Evolutionary conservation across 1,140 invertebrate genomes (phyloP), one percentile per base, ranked within the genome.

Genomic region (Philotrypesis tridentata): DNA sequence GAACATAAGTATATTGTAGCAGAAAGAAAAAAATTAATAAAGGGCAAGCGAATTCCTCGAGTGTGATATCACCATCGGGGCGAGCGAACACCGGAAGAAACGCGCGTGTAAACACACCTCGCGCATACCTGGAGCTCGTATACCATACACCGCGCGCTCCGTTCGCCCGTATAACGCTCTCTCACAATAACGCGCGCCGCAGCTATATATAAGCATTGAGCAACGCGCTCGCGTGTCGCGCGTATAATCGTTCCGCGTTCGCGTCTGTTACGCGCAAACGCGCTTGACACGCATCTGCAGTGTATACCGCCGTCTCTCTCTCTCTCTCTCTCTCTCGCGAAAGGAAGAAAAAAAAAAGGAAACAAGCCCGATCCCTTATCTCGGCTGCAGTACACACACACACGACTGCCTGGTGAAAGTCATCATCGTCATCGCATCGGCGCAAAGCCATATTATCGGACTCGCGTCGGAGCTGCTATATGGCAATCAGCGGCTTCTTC

Each of bases 331-430:
- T 37, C 33, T 37, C 27, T 70, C 37, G 29, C 33, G 33, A 11
- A 72, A 40, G 70, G 23, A 72, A 72, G 27, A 72, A 72, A 43
- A 40, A 72, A 72, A 65, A 72, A 72, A 43, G 23, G 37, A 8
- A 40, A 40, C 14, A 6, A 65, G 23, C n/a, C 17, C 27, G 67
- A 68, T 68, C 29, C 6, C 27, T 68, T 68, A 68, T 68, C 67
- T 21, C 67, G 5, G 6, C 21, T 43, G 21, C 21, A 48, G 33
- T 37, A 37, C 33, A n/a, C n/a, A n/a, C n/a, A n/a, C n/a, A n/a
- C n/a, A 9, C 25, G 7, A 33, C 17, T 21, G 12, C 7, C 1
- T 63, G 67, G 67, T 68, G 67, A 68, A 68, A 68, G 67, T 68
- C 25, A 68, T 68, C 67, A 68, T 68, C 67, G 25, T 68, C 29